Conservation (phyloP, 2,888 invertebrate genomes). For the Tyria jacobaeae region DNA sequence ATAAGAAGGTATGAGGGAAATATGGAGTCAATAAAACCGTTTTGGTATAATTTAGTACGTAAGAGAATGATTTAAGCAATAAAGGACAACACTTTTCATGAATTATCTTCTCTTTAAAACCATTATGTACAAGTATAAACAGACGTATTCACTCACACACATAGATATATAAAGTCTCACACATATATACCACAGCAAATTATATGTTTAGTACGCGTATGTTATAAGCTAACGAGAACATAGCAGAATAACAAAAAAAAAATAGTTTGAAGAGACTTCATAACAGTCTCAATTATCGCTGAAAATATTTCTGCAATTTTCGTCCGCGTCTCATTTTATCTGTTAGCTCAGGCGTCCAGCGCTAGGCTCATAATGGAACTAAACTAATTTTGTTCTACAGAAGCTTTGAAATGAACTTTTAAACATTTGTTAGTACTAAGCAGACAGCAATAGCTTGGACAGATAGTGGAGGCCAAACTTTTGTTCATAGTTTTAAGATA, state of each 20-base stretch:
- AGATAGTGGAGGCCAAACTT: neutral
- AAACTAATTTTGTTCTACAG: slow-evolving; percentile 19
- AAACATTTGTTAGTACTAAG: slow-evolving; percentile 16
- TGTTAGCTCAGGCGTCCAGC: slow-evolving; percentile 16
- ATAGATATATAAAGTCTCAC: too few relatives aligned
- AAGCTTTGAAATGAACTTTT: slow-evolving; percentile 23
- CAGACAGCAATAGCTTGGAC: neutral
- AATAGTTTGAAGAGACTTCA: neutral
- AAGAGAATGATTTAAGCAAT: too few relatives aligned
- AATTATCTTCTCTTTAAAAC: too few relatives aligned
- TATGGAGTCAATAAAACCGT: too few relatives aligned
- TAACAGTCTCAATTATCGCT: slow-evolving; percentile 9
- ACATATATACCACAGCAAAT: too few relatives aligned
- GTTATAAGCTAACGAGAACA: neutral
- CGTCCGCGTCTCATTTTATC: slow-evolving; percentile 16
- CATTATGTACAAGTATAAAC: too few relatives aligned
- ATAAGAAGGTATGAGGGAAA: too few relatives aligned
- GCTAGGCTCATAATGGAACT: slow-evolving; percentile 14
- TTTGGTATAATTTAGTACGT: too few relatives aligned
- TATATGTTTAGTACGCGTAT: too few relatives aligned
- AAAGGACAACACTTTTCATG: too few relatives aligned
- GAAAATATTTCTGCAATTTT: slow-evolving; percentile 16
- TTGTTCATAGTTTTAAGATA: slow-evolving; percentile 3
- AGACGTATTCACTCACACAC: too few relatives aligned
- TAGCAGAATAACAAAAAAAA: neutral